Percentiles rank a stretch among this genome's conserved stretches.
These are phyloP conservation scores for Coremacera marginata DNA, from an alignment of 2,888 invertebrate species.

Conservation along the genomic window DNA sequence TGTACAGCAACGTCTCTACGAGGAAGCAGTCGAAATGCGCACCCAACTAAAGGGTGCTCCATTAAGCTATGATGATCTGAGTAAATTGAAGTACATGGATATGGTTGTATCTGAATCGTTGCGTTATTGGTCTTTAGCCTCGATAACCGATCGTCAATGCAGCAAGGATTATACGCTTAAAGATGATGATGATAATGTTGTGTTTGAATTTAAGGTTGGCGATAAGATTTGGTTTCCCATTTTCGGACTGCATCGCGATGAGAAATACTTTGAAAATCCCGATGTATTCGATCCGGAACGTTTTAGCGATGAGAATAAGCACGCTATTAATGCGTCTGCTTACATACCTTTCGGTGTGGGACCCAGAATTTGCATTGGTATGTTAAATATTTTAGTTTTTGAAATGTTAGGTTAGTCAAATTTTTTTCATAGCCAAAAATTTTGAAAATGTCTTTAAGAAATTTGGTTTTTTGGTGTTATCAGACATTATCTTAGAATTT, in stretches of 20 bases:
- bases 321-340: constrained; percentile 65
- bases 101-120: constrained; percentile 73
- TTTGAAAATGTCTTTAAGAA: too few species aligned
- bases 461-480: too few species aligned
- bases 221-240: constrained; percentile 68
- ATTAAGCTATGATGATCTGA: constrained; percentile 71
- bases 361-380: constrained; percentile 74
- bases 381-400: too few species aligned
- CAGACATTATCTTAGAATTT: too few species aligned
- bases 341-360: constrained; percentile 74
- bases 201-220: constrained; percentile 70
- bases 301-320: constrained; percentile 72
- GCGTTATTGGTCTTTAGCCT: constrained; percentile 70
- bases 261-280: constrained; percentile 71
- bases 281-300: constrained; percentile 72
- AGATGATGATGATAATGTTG: constrained; percentile 68
- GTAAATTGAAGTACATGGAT: constrained; percentile 74
- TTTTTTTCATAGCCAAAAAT: too few species aligned
- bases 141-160: constrained; percentile 70
- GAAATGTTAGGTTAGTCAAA: too few species aligned
- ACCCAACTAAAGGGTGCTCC: constrained; percentile 65
- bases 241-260: constrained; percentile 70
- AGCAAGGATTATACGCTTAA: constrained; percentile 68
- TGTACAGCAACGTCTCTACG: constrained; percentile 71
- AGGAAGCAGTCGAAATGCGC: constrained; percentile 71